phyloP scores from a whole-genome alignment of 2,113 vertebrate genomes.

The Pholis gunnellus region DNA sequence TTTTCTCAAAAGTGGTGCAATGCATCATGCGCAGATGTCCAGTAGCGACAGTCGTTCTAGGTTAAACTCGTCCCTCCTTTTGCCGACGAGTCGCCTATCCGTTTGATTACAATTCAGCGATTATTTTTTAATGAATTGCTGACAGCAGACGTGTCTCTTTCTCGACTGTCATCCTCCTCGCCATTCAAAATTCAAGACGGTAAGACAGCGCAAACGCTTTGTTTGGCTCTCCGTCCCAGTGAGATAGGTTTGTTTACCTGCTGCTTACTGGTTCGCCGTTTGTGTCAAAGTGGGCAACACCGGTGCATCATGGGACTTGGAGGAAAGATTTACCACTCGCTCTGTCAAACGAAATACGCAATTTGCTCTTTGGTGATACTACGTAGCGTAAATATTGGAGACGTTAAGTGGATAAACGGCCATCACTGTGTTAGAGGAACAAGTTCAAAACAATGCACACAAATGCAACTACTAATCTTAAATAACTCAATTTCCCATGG shows the following conservation, averaged over 20 bases:
- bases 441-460: rapidly evolving
- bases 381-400: rapidly evolving
- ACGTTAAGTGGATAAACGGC: rapidly evolving
- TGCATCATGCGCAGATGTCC: constrained; percentile 76
- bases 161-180: constrained; percentile 40
- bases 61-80: constrained; percentile 34
- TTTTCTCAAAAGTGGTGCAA: constrained; percentile 75
- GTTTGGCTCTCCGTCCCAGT: constrained; percentile 59
- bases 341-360: background rate
- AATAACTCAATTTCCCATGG: constrained; percentile 67
- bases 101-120: background rate
- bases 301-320: constrained; percentile 73
- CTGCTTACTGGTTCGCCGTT: constrained; percentile 64
- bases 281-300: background rate
- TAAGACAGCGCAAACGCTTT: constrained; percentile 60
- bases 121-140: constrained; percentile 10
- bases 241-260: constrained; percentile 84
- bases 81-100: constrained; percentile 7
- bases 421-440: rapidly evolving
- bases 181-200: constrained; percentile 55
- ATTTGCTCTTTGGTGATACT: rapidly evolving
- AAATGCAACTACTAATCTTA: rapidly evolving
- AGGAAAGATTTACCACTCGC: background rate
- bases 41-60: constrained; percentile 44
- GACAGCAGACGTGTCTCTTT: constrained; percentile 22